phyloP scores from a whole-genome alignment of 2,888 invertebrate genomes.

The Aethes cnicana region DNA sequence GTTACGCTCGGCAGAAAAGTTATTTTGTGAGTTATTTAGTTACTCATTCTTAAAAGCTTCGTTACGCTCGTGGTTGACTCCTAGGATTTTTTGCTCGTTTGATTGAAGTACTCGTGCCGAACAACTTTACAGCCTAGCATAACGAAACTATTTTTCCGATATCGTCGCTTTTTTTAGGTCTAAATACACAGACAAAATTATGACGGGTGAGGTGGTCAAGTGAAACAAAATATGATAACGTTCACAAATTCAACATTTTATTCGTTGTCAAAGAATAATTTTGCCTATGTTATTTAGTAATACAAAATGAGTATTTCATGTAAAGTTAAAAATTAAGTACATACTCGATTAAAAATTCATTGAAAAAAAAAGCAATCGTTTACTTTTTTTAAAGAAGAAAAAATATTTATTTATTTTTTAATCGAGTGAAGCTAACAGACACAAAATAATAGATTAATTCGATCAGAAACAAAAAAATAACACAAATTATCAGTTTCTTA shows the following conservation, averaged over 20 bases:
- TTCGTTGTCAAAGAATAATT: constrained; percentile 12
- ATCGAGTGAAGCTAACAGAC: constrained; percentile 19
- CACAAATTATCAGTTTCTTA: not conserved
- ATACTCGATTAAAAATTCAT: constrained; percentile 23
- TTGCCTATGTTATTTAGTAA: constrained; percentile 26
- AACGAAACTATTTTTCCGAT: constrained; percentile 28
- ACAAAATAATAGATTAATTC: constrained; percentile 1
- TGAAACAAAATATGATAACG: constrained; percentile 16
- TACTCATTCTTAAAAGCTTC: no score
- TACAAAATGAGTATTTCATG: constrained; percentile 21
- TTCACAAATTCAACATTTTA: constrained; percentile 16
- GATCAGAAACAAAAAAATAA: constrained; percentile 16
- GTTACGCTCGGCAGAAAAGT: no score
- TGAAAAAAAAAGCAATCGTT: not conserved
- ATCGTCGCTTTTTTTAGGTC: constrained; percentile 9
- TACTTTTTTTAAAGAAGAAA: not conserved
- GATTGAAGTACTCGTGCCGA: no score
- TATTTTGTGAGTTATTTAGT: no score
- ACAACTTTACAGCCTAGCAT: no score
- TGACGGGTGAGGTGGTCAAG: constrained; percentile 15
- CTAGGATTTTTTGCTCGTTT: no score
- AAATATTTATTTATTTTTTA: constrained; percentile 11
- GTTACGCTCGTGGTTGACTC: no score
- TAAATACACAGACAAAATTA: constrained; percentile 30
- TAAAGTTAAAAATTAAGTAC: not conserved